A percentile compares a stretch with the other conserved stretches of the same genome.
These are phyloP conservation scores for Resseliella maxima DNA, from an alignment of 2,888 invertebrate species.

Conservation along the genomic window DNA sequence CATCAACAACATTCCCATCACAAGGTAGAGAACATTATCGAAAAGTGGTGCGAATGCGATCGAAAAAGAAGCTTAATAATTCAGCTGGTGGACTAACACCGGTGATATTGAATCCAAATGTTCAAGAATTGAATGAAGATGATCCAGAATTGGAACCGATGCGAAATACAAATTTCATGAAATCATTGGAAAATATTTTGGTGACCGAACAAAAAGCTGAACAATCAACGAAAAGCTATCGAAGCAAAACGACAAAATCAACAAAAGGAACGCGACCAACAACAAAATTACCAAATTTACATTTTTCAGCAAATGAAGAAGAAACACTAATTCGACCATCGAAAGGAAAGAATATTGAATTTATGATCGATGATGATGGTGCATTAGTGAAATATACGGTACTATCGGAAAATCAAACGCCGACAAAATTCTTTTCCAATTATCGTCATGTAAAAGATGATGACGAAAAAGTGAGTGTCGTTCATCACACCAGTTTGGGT, in stretches of 20 bases:
- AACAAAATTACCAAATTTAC: neutral
- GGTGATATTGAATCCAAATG: neutral
- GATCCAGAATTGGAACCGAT: conserved; percentile 36
- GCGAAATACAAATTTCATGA: conserved; percentile 24
- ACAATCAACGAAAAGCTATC: neutral
- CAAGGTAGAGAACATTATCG: conserved; percentile 25
- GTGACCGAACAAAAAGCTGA: neutral
- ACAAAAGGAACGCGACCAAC: neutral
- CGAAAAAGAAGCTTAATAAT: conserved; percentile 32
- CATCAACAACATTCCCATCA: neutral
- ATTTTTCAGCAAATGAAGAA: neutral
- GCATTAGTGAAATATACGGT: neutral
- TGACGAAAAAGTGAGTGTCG: neutral
- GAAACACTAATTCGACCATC: neutral
- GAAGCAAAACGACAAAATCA: conserved; percentile 57
- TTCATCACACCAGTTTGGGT: neutral
- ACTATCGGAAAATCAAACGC: neutral
- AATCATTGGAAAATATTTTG: conserved; percentile 19
- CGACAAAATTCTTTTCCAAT: neutral
- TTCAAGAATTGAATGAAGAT: neutral
- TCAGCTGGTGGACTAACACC: conserved; percentile 9
- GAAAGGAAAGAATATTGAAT: neutral
- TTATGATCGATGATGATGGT: neutral
- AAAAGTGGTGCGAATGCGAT: conserved; percentile 22
- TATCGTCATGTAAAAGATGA: conserved; percentile 20